Percentiles rank a stretch among this genome's conserved stretches.
Evolutionary conservation across 2,797 vertebrate genomes (phyloP).

Genomic region (Morus bassanus): DNA sequence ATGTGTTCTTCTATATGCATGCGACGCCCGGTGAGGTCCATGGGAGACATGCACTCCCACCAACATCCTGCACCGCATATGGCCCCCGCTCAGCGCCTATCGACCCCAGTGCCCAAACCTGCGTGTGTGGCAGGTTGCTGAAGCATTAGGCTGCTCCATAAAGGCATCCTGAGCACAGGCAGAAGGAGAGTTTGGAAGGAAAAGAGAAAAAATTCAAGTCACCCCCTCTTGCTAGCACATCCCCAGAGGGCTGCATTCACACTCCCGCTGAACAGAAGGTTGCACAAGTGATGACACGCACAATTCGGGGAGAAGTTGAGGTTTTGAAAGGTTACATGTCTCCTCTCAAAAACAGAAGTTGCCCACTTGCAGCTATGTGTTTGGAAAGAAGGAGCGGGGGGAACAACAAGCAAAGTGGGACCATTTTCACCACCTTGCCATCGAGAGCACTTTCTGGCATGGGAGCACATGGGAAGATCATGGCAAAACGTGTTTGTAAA

Average conservation of each 20-base stretch:
- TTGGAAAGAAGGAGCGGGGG: not conserved
- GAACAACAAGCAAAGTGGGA: not conserved
- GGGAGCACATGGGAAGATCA: fast-evolving
- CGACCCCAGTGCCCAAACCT: not conserved
- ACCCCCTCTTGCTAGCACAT: not conserved
- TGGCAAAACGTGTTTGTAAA: fast-evolving
- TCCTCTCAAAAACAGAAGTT: constrained; percentile 29
- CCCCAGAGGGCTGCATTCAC: constrained; percentile 33
- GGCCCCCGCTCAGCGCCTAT: not conserved
- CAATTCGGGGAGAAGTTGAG: not conserved
- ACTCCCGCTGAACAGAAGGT: constrained; percentile 39
- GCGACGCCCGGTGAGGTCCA: fast-evolving
- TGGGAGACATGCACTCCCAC: not conserved
- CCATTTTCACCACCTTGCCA: fast-evolving
- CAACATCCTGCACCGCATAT: fast-evolving
- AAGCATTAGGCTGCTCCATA: not conserved
- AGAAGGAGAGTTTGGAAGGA: constrained; percentile 3
- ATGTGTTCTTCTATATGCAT: not conserved
- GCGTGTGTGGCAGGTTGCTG: not conserved
- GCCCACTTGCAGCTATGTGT: not conserved
- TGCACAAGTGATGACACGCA: constrained; percentile 6
- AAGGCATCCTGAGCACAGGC: not conserved
- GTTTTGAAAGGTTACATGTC: constrained; percentile 27
- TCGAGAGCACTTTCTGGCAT: not conserved
- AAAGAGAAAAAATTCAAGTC: constrained; percentile 11